phyloP scores from a whole-genome alignment of 2,888 invertebrate genomes.

The Diarsia mendica region DNA sequence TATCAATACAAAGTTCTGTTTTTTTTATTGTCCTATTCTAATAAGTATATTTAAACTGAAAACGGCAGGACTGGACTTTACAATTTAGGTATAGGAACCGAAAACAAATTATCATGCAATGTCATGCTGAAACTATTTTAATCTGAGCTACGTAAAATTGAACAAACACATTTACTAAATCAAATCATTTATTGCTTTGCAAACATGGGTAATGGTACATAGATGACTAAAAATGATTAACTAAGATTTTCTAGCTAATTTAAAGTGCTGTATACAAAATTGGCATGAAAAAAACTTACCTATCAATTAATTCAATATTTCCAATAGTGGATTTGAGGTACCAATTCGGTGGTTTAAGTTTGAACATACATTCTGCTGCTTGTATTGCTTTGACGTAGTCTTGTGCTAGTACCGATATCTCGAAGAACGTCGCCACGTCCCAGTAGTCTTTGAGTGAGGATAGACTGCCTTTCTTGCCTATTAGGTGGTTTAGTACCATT shows the following conservation, averaged over 20 bases:
- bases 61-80: not conserved
- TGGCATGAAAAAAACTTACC: constrained; percentile 72
- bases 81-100: not conserved
- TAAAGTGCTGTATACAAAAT: not conserved
- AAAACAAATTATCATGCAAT: not conserved
- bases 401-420: constrained; percentile 99
- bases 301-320: constrained; percentile 97
- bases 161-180: not conserved
- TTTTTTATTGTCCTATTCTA: not conserved
- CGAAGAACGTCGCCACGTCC: constrained; percentile 99
- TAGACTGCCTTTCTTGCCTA: constrained; percentile 99
- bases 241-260: not conserved
- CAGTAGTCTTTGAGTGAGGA: constrained; percentile 98
- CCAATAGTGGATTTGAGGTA: constrained; percentile 99
- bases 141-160: not conserved
- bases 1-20: not conserved
- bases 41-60: not conserved
- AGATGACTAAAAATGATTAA: no score
- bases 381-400: constrained; percentile 99
- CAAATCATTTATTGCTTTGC: no score
- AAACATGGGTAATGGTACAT: no score
- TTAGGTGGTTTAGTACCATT: constrained; percentile 98
- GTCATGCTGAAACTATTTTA: not conserved
- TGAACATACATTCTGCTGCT: constrained; percentile 98
- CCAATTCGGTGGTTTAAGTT: constrained; percentile 97